Evolutionary conservation across 2,888 invertebrate genomes (phyloP).

Genomic region (Drosophila anceps): DNA sequence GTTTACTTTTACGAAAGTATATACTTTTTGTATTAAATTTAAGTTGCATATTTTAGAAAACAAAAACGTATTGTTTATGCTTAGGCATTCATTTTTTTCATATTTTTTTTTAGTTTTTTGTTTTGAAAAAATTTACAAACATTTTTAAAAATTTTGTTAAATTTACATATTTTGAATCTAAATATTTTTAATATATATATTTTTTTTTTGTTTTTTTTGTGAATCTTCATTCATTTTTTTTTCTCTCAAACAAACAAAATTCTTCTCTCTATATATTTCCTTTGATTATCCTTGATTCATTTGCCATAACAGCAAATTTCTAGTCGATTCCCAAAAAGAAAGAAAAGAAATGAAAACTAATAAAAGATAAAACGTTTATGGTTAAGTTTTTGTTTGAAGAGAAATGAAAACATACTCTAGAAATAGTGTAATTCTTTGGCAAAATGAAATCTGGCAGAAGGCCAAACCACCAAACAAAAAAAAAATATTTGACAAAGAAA

Average conservation of each 20-base stretch:
- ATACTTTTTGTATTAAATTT: not conserved
- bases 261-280: not conserved
- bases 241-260: not conserved
- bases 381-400: slow-evolving; percentile 63
- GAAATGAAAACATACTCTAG: slow-evolving; percentile 44
- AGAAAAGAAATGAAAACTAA: slow-evolving; percentile 22
- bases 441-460: slow-evolving; percentile 28
- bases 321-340: slow-evolving; percentile 42
- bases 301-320: slow-evolving; percentile 35
- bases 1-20: not conserved
- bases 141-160: not conserved
- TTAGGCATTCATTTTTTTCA: not conserved
- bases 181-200: not conserved
- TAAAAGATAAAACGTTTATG: slow-evolving; percentile 28
- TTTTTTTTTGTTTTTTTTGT: not conserved
- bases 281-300: slow-evolving; percentile 17
- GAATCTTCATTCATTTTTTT: not conserved
- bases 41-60: not conserved
- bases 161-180: not conserved
- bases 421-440: slow-evolving; percentile 52
- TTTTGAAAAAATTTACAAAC: too few relatives aligned
- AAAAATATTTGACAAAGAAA: slow-evolving; percentile 26
- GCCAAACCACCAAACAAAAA: slow-evolving; percentile 40
- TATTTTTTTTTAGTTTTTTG: not conserved
- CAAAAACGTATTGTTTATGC: not conserved